phyloP scores from a whole-genome alignment of 2,113 vertebrate genomes.

The Terrapene triunguis region DNA sequence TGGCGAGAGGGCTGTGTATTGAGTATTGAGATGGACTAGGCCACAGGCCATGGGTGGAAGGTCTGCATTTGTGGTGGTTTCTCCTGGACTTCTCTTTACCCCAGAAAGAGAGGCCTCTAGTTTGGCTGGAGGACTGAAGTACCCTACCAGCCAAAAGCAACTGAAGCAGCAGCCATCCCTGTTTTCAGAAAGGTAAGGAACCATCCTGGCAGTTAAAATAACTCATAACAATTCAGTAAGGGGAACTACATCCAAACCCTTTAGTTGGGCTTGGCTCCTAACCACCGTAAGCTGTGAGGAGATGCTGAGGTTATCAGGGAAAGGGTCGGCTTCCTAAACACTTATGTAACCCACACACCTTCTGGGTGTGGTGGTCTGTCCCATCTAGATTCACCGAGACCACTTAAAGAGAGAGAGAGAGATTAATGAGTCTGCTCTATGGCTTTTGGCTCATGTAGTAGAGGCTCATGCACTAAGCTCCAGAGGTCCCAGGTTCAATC shows the following conservation, averaged over 20 bases:
- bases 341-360: too few species aligned
- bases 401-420: too few species aligned
- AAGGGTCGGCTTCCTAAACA: neutral
- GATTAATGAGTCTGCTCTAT: too few species aligned
- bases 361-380: too few species aligned
- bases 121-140: neutral
- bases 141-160: neutral
- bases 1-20: neutral
- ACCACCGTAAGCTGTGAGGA: neutral
- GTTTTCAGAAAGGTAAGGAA: neutral
- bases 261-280: neutral
- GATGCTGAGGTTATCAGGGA: neutral
- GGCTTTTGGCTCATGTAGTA: too few species aligned
- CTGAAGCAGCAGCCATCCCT: neutral
- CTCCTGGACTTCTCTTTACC: neutral
- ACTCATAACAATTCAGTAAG: neutral
- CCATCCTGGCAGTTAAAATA: neutral
- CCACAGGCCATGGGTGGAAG: neutral
- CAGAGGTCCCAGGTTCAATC: too few species aligned
- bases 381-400: too few species aligned
- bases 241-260: neutral
- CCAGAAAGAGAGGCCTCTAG: neutral
- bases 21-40: neutral
- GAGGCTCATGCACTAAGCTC: too few species aligned
- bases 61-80: neutral